Evolutionary conservation across 2,797 vertebrate genomes (phyloP), one percentile per base, ranked within the genome.

Genomic region (Danio aesculapii): DNA sequence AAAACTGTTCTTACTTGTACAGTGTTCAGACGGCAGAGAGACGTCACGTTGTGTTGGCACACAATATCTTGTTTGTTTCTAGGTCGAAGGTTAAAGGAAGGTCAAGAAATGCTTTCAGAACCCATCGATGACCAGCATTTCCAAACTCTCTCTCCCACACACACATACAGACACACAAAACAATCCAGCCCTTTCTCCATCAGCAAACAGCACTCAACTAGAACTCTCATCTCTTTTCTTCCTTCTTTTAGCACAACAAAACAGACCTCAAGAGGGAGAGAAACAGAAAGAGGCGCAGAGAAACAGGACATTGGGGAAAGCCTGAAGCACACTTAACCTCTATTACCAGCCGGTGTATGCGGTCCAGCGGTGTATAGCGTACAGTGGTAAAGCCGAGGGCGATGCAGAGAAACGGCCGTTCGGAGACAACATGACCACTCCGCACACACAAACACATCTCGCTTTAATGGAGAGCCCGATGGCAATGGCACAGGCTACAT

Each of bases 271-370:
- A 67, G 78, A 61, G 57, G n/a, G 44, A 69, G 4, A n/a, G 64
- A 70, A 58, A 72, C 19, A 78, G 44, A 72, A 59, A 59, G 70
- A 79, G 12, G 17, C 75, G 63, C 62, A 64, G 16, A 68, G 43
- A 78, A 55, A 43, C 71, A 50, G 59, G 58, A 66, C 52, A 61
- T 63, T 59, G 5, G 16, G 72, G 58, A 80, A 30, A 63, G 77
- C 82, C 64, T 80, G 53, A 75, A 81, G 67, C 73, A 67, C 73
- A 77, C 81, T 83, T 85, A 83, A 80, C 84, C 81, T 85, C 81
- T 78, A 73, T 77, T 77, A 77, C 19, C 10, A 19, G 39, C 10
- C 52, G 63, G 49, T 68, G 41, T 53, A 12, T 57, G 59, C 21
- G 17, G 6, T 47, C 8, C 52, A 49, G 68, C 39, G 14, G 5